These are phyloP conservation scores for Gobio gobio DNA, from an alignment of 2,113 vertebrate species.

Conservation along the genomic window DNA sequence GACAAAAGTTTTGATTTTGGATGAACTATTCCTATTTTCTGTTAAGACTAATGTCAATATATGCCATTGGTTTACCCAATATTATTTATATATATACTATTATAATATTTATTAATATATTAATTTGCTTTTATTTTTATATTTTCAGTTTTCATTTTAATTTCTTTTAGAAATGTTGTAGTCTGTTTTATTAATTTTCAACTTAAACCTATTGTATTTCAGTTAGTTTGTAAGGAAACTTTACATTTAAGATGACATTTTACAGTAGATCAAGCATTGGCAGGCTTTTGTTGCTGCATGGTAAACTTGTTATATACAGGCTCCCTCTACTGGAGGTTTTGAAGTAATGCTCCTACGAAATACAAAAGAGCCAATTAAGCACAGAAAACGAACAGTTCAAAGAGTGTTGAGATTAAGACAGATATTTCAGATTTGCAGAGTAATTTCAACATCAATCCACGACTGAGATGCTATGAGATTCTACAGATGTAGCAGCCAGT, in stretches of 20 bases:
- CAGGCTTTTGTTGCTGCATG: not conserved
- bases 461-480: not conserved
- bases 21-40: no score
- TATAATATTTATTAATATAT: not conserved
- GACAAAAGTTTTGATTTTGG: no score
- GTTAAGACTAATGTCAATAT: no score
- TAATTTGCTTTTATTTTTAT: no score
- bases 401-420: not conserved
- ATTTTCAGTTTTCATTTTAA: no score
- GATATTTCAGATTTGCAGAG: not conserved
- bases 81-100: not conserved
- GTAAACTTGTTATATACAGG: not conserved
- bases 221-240: no score
- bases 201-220: no score
- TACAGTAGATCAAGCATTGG: no score
- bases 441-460: not conserved
- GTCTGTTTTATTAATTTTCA: no score
- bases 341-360: not conserved
- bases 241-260: no score
- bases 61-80: no score
- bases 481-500: not conserved
- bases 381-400: not conserved
- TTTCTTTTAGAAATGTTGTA: no score
- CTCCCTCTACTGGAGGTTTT: constrained; percentile 20
- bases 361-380: not conserved